Percentiles rank a stretch among this genome's conserved stretches.
Evolutionary conservation across 2,113 vertebrate genomes (phyloP).

Genomic region (Paralichthys olivaceus): DNA sequence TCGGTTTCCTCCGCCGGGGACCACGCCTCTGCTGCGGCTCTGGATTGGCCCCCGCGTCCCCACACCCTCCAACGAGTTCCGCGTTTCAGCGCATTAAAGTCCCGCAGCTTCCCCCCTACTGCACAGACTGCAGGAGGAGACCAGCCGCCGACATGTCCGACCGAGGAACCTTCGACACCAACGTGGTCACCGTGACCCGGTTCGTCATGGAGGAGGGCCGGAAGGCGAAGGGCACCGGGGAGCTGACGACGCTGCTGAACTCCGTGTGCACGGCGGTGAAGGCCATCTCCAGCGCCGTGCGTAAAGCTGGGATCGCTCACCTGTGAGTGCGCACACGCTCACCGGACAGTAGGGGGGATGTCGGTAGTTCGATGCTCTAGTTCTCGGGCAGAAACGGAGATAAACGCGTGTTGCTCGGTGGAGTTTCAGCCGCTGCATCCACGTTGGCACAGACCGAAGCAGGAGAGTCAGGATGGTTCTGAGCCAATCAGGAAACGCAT

Average conservation of each 20-base stretch:
- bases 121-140: neutral
- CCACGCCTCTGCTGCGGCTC: slow-evolving; percentile 15
- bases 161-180: slow-evolving; percentile 88
- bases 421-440: slow-evolving; percentile 11
- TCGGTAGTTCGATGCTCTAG: too few relatives aligned
- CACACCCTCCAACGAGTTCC: slow-evolving; percentile 57
- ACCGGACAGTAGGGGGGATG: too few relatives aligned
- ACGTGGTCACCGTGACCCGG: slow-evolving; percentile 92
- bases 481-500: slow-evolving; percentile 47
- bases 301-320: slow-evolving; percentile 94
- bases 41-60: slow-evolving; percentile 22
- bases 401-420: too few relatives aligned
- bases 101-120: neutral
- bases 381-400: too few relatives aligned
- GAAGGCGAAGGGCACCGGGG: slow-evolving; percentile 88
- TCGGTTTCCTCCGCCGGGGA: slow-evolving; percentile 10
- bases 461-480: slow-evolving; percentile 26
- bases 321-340: slow-evolving; percentile 82
- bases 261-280: slow-evolving; percentile 92
- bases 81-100: slow-evolving; percentile 62
- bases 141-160: slow-evolving; percentile 84
- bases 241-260: slow-evolving; percentile 93
- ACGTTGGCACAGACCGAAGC: slow-evolving; percentile 34
- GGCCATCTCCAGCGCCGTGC: slow-evolving; percentile 94
- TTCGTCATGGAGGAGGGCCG: slow-evolving; percentile 94